A percentile compares a stretch with the other conserved stretches of the same genome.
Evolutionary conservation across 2,888 invertebrate species (phyloP).

Genomic region (Andrena praecox): DNA sequence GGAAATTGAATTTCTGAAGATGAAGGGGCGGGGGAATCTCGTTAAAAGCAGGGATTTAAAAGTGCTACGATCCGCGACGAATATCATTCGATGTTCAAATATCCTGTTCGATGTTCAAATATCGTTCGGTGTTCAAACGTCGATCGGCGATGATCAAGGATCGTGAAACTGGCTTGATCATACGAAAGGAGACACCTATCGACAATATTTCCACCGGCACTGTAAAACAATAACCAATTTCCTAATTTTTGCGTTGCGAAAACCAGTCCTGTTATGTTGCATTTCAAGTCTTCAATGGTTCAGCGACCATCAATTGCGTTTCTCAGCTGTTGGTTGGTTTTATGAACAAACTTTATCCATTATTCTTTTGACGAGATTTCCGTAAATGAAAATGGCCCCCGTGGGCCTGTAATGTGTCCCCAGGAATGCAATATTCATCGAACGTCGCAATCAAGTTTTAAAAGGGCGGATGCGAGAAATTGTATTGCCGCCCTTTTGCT

Average conservation of each 20-base stretch:
- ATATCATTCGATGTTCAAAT: conserved; percentile 14
- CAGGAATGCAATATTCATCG: conserved; percentile 22
- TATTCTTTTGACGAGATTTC: conserved; percentile 3
- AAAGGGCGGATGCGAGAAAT: background rate
- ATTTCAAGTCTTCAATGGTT: too few species aligned
- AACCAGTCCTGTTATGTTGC: too few species aligned
- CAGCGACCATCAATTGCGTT: too few species aligned
- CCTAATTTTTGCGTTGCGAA: too few species aligned
- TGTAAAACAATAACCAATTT: too few species aligned
- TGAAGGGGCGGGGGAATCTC: conserved; percentile 5
- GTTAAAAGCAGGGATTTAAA: conserved; percentile 32
- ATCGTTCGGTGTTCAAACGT: background rate
- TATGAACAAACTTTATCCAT: background rate
- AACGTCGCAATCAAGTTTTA: background rate
- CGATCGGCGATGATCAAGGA: background rate
- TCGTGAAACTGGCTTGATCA: background rate
- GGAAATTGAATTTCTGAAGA: conserved; percentile 48
- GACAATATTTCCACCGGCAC: background rate
- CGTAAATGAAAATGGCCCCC: background rate
- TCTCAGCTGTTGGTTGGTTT: too few species aligned
- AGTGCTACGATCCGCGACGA: background rate
- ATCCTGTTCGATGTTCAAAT: background rate
- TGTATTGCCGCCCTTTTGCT: background rate
- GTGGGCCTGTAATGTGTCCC: background rate
- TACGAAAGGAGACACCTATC: background rate